Evolutionary conservation across 2,797 vertebrate genomes (phyloP), one percentile per base, ranked within the genome.

Genomic region (Picus viridis): DNA sequence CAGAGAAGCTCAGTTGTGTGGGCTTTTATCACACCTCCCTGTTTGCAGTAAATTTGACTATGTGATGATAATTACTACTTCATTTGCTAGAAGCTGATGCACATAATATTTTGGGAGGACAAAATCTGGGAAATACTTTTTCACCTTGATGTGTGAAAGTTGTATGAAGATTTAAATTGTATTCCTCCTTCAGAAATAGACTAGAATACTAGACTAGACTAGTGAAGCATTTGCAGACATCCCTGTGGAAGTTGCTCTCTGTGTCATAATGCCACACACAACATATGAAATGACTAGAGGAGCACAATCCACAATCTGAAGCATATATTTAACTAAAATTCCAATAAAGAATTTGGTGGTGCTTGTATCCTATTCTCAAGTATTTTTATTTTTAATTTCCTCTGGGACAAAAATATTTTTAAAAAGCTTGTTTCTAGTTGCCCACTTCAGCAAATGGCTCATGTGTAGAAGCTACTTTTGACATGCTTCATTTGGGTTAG

Each of bases 361-460:
- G 29, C 13, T 72, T 78, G 53, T 69, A 27, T 78, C 23, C 43
- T 76, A 20, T 86, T 86, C 51, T 78, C 39, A 76, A 86, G 47
- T 69, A 34, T 72, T 86, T 88, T 81, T 32, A 53, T 65, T 89
- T 92, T 79, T 34, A 57, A 90, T 87, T 87, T 88, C 9, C 36
- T 74, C 30, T 78, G 53, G 83, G 67, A 36, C 64, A 85, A 78
- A 89, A 89, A n/a, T n/a, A 73, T 43, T 49, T 49, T 72, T 20
- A 6, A 70, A 89, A 77, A 67, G 20, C n/a, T 81, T 78, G 22
- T 94, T 92, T 73, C 70, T 70, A 70, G 86, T 90, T 71, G 69
- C 39, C 17, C n/a, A 17, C 81, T 93, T 89, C 41, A 88, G 69
- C 47, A 86, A 79, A 73, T 70, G 71, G 67, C 53, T 86, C 18